phyloP scores from a whole-genome alignment of 2,797 vertebrate genomes.

The Rallus crepitans region DNA sequence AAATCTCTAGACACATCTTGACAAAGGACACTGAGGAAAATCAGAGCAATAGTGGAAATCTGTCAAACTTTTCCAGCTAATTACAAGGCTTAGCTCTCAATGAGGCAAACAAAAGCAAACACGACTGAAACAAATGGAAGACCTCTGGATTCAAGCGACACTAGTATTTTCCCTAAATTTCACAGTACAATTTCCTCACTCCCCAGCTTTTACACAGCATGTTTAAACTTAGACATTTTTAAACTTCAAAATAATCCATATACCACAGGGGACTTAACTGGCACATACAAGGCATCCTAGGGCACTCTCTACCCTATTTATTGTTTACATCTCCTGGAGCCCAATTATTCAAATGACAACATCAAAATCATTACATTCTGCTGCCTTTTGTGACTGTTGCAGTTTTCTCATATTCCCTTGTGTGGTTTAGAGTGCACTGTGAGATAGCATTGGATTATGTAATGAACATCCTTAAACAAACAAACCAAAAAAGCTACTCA shows the following conservation, averaged over 20 bases:
- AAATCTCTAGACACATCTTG: not conserved
- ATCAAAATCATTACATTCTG: slow-evolving; percentile 25
- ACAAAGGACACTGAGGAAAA: not conserved
- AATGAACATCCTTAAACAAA: slow-evolving; percentile 7
- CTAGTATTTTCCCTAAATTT: not conserved
- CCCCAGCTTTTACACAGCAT: not conserved
- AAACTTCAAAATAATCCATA: slow-evolving; percentile 1
- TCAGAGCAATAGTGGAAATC: not conserved
- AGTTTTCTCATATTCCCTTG: not conserved
- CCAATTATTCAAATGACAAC: slow-evolving; percentile 18
- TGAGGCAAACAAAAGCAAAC: not conserved
- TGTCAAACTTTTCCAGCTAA: slow-evolving; percentile 24
- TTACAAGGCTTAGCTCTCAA: not conserved
- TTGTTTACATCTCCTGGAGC: not conserved
- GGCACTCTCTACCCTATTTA: not conserved
- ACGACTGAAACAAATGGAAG: not conserved
- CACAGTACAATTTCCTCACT: not conserved
- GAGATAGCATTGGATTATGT: slow-evolving; percentile 9
- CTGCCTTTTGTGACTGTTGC: not conserved
- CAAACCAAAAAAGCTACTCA: not conserved
- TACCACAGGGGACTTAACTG: not conserved
- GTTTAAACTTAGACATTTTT: slow-evolving; percentile 5
- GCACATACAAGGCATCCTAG: not conserved
- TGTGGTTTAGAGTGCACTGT: not conserved
- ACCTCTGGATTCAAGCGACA: not conserved